Conservation (phyloP, 2,888 invertebrate species). For the Erpobdella octoculata region DNA sequence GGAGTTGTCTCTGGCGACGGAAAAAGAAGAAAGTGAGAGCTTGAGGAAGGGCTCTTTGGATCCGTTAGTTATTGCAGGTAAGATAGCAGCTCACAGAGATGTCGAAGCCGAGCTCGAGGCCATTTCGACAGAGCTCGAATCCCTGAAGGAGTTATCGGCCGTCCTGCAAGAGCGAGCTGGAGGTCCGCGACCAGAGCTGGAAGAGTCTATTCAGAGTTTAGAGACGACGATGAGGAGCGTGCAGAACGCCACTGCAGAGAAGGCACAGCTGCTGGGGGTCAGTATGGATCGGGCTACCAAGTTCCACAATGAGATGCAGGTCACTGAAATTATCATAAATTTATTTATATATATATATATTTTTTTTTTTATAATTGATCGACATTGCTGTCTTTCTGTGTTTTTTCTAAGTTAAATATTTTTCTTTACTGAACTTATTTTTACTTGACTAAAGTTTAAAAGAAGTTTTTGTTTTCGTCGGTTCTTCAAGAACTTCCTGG, state of each 20-base stretch:
- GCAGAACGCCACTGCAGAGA: slow-evolving; percentile 66
- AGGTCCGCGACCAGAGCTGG: slow-evolving; percentile 92
- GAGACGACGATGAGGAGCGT: slow-evolving; percentile 74
- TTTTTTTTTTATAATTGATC: not conserved
- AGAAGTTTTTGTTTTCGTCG: not conserved
- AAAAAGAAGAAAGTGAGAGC: not conserved
- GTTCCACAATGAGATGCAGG: slow-evolving; percentile 55
- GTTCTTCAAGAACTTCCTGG: slow-evolving; percentile 66
- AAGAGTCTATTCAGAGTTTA: slow-evolving; percentile 91
- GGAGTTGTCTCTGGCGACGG: not conserved
- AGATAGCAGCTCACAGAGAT: slow-evolving; percentile 11
- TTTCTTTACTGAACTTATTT: not conserved
- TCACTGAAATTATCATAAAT: too few species aligned
- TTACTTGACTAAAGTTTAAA: not conserved
- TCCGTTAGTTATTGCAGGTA: slow-evolving; percentile 12
- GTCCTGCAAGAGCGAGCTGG: slow-evolving; percentile 86
- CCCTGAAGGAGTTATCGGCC: slow-evolving; percentile 81
- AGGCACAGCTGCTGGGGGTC: slow-evolving; percentile 86
- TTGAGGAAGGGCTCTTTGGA: not conserved
- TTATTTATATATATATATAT: not conserved
- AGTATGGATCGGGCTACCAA: slow-evolving; percentile 88
- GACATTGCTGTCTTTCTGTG: too few species aligned
- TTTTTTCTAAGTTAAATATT: not conserved
- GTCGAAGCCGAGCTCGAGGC: slow-evolving; percentile 57
- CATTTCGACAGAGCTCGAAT: slow-evolving; percentile 76